Base-by-base conservation (phyloP, 2,888 invertebrate species). In the Xanthostigma xanthostigma region DNA sequence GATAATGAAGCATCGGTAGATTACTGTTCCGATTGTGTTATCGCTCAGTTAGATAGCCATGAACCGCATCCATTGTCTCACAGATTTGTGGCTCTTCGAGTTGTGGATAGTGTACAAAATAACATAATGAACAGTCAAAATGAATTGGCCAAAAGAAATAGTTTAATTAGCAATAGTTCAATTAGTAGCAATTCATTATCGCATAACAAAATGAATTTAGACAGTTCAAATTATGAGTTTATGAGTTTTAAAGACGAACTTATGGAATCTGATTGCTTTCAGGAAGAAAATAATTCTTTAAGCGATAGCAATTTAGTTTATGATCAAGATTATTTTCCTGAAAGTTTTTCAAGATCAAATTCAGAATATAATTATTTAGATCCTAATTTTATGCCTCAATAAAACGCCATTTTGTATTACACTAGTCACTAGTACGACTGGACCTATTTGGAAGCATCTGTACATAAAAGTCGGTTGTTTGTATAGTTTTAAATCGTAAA, bases 1-100 rank as follows among this genome's bases (percentile, higher is more conserved):
- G 66, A 70, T 41, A 58, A 61, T 3, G 62, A 64, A 38, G 58
- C 58, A 12, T 68, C 70, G 2, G 63, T 81, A 1, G 79, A 84
- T 61, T 73, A 78, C 55, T 85, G 85, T 56, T 70, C 73, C 1
- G 77, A 79, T 56, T 83, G 83, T 57, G 71, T 78, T 2, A 60
- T 77, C 1, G 64, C 70, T 3, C 78, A 79, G 59, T 56, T 77
- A 53, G 62, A 68, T 5, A 59, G 62, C 17, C 64, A 64, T 50
- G 68, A 64, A 10, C 54, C 60, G n/a, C 74, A 75, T 57, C 65
- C 72, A 13, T 54, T 68, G 40, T 59, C 59, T 6, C 75, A 75
- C 55, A 67, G 62, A 54, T 59, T 74, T 47, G 60, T 58, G 13
- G 56, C 66, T 2, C 56, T 66, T 42, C 57, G 62, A 49, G 56